Evolutionary conservation across 2,113 vertebrate genomes (phyloP).

Genomic region (Poeciliopsis prolifica): DNA sequence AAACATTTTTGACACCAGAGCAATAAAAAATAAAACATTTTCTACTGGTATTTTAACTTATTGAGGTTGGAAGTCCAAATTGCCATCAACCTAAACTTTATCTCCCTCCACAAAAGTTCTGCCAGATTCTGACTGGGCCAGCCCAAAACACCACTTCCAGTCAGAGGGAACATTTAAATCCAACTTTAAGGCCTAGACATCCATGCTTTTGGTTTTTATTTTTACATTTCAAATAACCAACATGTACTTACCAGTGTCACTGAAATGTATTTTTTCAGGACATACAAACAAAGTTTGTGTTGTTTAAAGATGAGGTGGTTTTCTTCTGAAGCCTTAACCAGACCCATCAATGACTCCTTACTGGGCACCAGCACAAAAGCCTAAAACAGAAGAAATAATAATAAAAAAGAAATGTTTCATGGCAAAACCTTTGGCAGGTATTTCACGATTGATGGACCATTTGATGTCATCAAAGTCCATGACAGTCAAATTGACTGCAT

Average conservation of each 20-base stretch:
- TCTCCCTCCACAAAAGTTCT: too few relatives aligned
- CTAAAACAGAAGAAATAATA: conserved; percentile 18
- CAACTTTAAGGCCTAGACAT: not conserved
- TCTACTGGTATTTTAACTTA: too few relatives aligned
- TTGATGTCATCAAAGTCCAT: not conserved
- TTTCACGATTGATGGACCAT: not conserved
- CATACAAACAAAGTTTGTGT: rapidly evolving
- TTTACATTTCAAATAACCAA: not conserved
- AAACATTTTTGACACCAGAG: too few relatives aligned
- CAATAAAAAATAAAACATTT: too few relatives aligned
- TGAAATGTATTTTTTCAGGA: rapidly evolving
- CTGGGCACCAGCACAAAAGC: conserved; percentile 37
- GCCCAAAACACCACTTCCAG: not conserved
- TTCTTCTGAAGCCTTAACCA: not conserved
- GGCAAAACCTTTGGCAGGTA: not conserved
- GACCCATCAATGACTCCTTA: rapidly evolving
- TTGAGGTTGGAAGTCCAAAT: too few relatives aligned
- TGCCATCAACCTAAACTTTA: too few relatives aligned
- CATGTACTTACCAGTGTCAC: conserved; percentile 20
- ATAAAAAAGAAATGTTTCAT: not conserved
- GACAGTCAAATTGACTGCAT: too few relatives aligned
- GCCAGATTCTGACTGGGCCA: not conserved
- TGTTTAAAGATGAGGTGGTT: not conserved
- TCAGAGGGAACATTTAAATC: too few relatives aligned
- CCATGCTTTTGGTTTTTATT: not conserved